Base-by-base conservation (phyloP, 2,113 vertebrate species). In the Mus spicilegus region DNA sequence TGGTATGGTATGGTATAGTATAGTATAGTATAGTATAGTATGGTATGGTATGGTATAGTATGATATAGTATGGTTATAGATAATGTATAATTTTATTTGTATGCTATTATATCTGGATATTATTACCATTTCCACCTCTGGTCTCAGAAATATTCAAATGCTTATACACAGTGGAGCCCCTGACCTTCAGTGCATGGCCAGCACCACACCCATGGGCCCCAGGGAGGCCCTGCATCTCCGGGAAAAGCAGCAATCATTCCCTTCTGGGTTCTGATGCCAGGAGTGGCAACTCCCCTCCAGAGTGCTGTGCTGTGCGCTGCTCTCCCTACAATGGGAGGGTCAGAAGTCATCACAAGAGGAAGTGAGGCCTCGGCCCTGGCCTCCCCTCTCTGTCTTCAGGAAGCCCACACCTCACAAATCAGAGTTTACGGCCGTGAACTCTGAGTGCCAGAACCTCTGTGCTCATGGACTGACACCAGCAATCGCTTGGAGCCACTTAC, bases 271-370 rank as follows among this genome's bases (percentile, higher is more conserved):
- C 30, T 58, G 70, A 0, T 26, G 80, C 56, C 84, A 90, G 82
- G 42, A 7, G 33, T 51, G 89, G 85, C 42, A 6, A 69, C 36
- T 24, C 33, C 10, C 42, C 36, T 9, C 42, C 49, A 46, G 11
- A 36, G 82, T 0, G n/a, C 3, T 3, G 3, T 7, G 4, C 7
- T 8, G 24, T 39, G 49, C 11, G 39, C 9, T 30, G 0, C 1
- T 0, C 11, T 4, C 90, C 26, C 0, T 0, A 33, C 90, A 85
- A 84, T 86, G 93, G 19, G 12, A 16, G 69, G 78, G 96, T 96
- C 91, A 96, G 75, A 97, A 67, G 94, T 90, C 56, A 78, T 5
- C 85, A 26, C 14, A 4, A 54, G 63, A 96, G 96, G 97, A 39
- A 85, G 89, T 72, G 0, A 75, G 78, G 49, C 86, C 92, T 67